Percentiles rank a stretch among this genome's conserved stretches.
Evolutionary conservation across 2,113 vertebrate species (phyloP).

Genomic region (Theristicus caerulescens): DNA sequence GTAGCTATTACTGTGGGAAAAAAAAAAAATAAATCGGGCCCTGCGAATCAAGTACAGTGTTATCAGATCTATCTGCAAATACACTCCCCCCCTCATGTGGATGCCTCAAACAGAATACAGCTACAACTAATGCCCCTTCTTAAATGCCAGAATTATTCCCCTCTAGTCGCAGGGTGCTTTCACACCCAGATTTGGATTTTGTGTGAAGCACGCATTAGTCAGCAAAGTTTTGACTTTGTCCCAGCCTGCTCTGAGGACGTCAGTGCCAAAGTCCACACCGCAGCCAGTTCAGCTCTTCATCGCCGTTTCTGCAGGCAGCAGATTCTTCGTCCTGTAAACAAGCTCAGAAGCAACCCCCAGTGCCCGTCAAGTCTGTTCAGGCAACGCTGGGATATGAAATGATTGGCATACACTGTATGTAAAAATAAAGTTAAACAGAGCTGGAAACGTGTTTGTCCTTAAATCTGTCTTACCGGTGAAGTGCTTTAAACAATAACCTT

Average conservation of each 20-base stretch:
- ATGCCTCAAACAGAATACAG: background rate
- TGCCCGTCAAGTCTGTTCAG: background rate
- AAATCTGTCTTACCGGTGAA: too few relatives aligned
- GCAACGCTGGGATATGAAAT: background rate
- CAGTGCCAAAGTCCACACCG: background rate
- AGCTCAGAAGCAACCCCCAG: background rate
- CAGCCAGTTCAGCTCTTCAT: background rate
- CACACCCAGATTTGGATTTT: background rate
- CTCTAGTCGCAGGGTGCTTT: background rate
- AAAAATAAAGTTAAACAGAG: background rate
- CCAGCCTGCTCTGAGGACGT: background rate
- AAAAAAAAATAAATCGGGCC: background rate
- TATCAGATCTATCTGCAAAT: background rate
- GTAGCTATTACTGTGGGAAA: rapidly evolving
- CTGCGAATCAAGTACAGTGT: background rate
- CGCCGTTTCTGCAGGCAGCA: background rate
- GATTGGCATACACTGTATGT: rapidly evolving
- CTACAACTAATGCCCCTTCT: background rate
- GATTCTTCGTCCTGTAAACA: background rate
- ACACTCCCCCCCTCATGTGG: background rate
- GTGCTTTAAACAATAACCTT: background rate
- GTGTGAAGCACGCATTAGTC: background rate
- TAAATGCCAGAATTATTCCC: background rate
- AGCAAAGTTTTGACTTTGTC: background rate
- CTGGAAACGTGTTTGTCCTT: rapidly evolving